Conservation (phyloP, 2,888 invertebrate genomes). For the Corbicula japonica region DNA sequence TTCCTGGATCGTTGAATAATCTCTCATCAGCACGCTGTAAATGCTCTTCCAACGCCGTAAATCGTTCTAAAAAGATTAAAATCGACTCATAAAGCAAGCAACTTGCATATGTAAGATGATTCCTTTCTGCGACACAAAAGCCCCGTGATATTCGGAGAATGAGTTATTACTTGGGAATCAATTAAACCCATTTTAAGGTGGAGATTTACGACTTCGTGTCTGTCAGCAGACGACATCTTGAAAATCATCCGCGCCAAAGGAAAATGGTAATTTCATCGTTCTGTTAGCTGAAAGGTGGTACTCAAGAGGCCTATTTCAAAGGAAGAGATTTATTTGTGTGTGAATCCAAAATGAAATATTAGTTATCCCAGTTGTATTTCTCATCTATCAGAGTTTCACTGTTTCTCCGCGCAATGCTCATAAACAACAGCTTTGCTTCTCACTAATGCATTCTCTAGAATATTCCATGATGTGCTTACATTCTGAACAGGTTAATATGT, state of each 20-base stretch:
- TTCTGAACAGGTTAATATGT: too few relatives aligned
- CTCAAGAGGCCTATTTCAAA: constrained; percentile 50
- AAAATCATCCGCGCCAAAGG: constrained; percentile 61
- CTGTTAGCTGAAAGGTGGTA: constrained; percentile 32
- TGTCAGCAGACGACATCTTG: constrained; percentile 54
- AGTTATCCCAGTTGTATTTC: constrained; percentile 49
- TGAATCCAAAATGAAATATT: constrained; percentile 65
- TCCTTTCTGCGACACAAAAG: constrained; percentile 26
- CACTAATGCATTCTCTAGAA: constrained; percentile 32
- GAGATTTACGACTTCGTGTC: constrained; percentile 55
- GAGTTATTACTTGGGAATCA: constrained; percentile 57
- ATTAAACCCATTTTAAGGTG: constrained; percentile 56
- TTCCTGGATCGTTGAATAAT: neutral
- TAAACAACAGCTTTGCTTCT: constrained; percentile 30
- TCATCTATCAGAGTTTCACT: constrained; percentile 53
- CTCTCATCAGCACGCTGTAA: neutral
- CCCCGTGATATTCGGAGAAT: constrained; percentile 32
- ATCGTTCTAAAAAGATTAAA: constrained; percentile 41
- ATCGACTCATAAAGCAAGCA: constrained; percentile 31
- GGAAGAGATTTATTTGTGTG: constrained; percentile 63
- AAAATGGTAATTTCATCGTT: constrained; percentile 70
- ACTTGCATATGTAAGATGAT: constrained; percentile 40
- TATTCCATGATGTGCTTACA: too few relatives aligned
- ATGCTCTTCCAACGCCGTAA: constrained; percentile 16
- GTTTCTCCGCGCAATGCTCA: constrained; percentile 28